Base-by-base conservation (phyloP, 2,113 vertebrate species). In the Laticauda laticaudata region DNA sequence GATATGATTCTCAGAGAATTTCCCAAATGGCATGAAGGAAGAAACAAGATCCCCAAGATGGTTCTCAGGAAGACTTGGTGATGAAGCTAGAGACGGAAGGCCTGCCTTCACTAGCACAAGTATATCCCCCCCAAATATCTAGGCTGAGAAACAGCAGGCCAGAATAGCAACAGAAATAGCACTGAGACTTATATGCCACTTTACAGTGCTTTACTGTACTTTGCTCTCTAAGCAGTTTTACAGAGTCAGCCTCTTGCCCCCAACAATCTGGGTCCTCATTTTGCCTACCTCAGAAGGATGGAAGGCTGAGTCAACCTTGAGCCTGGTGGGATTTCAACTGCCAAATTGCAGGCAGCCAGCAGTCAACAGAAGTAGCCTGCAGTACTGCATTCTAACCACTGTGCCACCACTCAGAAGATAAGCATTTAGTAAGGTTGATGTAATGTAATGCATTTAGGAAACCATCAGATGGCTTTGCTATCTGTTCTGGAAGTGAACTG, bases 31-130 rank as follows among this genome's bases (percentile, higher is more conserved):
- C 2, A 0, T 0, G 89, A 51, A 48, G 18, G 55, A 95, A 93
- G 95, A 95, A 92, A 96, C 91, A 95, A 96, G 95, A 97, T 69
- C 89, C 93, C 94, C 96, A 96, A 91, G 48, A 0, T 93, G 93
- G 93, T 64, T 91, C 69, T 0, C 0, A 6, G 94, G 21, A 93
- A 93, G 92, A 94, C 43, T 75, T 75, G 59, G 29, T 45, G 86
- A 4, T 4, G 5, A 29, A 56, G 21, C 75, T 51, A 56, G 23
- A 3, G 3, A 4, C 1, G 4, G 59, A 95, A 92, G 93, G 92
- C 48, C 43, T 0, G 29, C 10, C 20, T 0, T 94, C 3, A 45
- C 24, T 48, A 20, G 4, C 2, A 93, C 94, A 93, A 86, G 94
- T 95, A 14, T 3, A n/a, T 69, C 64, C n/a, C 11, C 64, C 26